Percentiles rank a stretch among this genome's conserved stretches.
Evolutionary conservation across 2,797 vertebrate genomes (phyloP).

Genomic region (Sebastes hopkinsi): DNA sequence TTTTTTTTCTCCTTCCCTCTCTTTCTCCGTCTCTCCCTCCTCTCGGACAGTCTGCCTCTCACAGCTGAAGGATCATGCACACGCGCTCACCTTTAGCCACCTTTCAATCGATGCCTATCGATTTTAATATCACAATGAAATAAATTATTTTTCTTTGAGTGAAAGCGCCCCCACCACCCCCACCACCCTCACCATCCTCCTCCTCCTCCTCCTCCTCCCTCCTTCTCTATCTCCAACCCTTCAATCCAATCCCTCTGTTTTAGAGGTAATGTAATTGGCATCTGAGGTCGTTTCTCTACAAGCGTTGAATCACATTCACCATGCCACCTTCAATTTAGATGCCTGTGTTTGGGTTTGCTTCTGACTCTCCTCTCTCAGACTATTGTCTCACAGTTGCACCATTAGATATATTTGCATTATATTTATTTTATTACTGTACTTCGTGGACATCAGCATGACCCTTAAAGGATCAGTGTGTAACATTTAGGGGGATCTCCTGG

Average conservation of each 20-base stretch:
- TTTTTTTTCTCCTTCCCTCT: not conserved
- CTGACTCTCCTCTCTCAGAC: conserved; percentile 18
- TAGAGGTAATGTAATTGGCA: conserved; percentile 75
- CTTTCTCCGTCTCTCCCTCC: not conserved
- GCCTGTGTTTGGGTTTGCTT: conserved; percentile 21
- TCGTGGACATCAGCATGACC: not conserved
- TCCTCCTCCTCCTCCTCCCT: conserved; percentile 3
- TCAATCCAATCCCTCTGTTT: conserved; percentile 60
- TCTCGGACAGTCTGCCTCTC: conserved; percentile 61
- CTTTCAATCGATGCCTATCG: conserved; percentile 80
- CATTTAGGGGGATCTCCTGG: too few species aligned
- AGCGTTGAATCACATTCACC: conserved; percentile 48
- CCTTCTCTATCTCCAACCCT: conserved; percentile 26
- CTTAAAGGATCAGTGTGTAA: not conserved
- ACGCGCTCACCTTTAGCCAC: conserved; percentile 79
- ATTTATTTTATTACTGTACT: conserved; percentile 14
- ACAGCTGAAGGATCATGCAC: conserved; percentile 73
- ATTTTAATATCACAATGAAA: conserved; percentile 84
- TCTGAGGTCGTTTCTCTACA: conserved; percentile 47
- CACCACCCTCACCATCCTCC: not conserved
- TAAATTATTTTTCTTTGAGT: conserved; percentile 79
- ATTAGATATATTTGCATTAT: conserved; percentile 26
- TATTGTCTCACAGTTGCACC: conserved; percentile 15
- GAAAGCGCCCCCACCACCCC: conserved; percentile 18
- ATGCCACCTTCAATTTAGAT: conserved; percentile 55